Conservation (phyloP, 92 coral and sea anemone genomes). For the Parazoanthus atlanticus region DNA sequence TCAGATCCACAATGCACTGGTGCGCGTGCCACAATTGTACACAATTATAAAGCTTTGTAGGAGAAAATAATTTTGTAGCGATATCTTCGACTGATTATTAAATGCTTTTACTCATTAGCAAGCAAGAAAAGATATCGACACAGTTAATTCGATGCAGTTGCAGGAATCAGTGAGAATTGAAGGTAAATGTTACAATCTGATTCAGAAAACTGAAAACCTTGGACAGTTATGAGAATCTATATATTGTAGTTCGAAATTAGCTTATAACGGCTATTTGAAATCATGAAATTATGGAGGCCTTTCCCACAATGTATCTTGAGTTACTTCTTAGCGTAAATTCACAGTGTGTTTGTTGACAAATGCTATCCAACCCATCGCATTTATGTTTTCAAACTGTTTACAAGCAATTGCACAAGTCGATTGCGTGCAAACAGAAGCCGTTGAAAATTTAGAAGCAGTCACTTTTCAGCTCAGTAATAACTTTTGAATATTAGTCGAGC, state of each 20-base stretch:
- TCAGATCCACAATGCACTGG: not conserved
- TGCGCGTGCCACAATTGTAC: not conserved
- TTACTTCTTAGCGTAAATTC: not conserved
- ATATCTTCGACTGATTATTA: not conserved
- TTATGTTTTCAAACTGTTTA: not conserved
- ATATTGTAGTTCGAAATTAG: no score
- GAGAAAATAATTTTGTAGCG: not conserved
- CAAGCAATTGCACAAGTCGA: not conserved
- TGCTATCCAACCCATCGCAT: not conserved
- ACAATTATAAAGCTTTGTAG: not conserved
- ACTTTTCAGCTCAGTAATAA: not conserved
- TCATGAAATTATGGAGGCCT: not conserved
- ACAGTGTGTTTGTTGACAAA: not conserved
- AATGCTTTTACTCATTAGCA: not conserved
- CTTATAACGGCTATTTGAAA: not conserved
- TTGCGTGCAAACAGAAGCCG: not conserved
- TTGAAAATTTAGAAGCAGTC: not conserved
- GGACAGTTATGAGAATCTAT: not conserved
- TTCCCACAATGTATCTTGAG: not conserved
- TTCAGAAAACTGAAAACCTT: not conserved
- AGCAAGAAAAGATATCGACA: not conserved
- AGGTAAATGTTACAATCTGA: not conserved
- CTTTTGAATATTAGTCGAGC: not conserved
- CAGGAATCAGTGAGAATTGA: not conserved
- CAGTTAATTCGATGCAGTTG: not conserved